These are phyloP conservation scores for Chymomyza fuscimana DNA, from an alignment of 2,888 invertebrate genomes.

Conservation along the genomic window DNA sequence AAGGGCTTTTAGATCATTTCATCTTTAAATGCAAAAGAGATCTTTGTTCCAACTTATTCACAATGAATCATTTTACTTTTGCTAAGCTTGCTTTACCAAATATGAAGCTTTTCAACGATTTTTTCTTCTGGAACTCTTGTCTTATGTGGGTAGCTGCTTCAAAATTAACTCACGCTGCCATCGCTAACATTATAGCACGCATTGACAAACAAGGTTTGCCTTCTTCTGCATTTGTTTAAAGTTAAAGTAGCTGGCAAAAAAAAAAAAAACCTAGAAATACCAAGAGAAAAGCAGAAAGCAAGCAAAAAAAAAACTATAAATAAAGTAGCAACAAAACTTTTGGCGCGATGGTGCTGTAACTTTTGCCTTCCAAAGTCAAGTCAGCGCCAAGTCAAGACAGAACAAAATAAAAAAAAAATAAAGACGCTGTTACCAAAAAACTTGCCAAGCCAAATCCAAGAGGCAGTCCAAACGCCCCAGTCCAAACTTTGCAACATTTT, in stretches of 20 bases:
- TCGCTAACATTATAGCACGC: not conserved
- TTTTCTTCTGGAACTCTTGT: too few relatives aligned
- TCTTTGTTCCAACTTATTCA: too few relatives aligned
- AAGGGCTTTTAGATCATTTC: too few relatives aligned
- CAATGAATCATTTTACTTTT: too few relatives aligned
- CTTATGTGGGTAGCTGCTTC: not conserved
- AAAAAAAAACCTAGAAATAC: not conserved
- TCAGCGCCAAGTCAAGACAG: too few relatives aligned
- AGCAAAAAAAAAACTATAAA: not conserved
- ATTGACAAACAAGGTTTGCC: not conserved
- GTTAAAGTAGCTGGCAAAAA: not conserved
- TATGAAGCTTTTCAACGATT: too few relatives aligned
- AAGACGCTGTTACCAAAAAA: not conserved
- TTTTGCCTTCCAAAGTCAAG: conserved; percentile 48
- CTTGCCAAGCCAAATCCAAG: not conserved
- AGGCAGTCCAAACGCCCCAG: not conserved
- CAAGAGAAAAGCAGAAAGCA: not conserved
- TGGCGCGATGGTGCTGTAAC: conserved; percentile 48
- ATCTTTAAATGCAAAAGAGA: too few relatives aligned
- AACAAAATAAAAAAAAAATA: not conserved
- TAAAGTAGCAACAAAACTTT: conserved; percentile 7
- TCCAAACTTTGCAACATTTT: conserved; percentile 14
- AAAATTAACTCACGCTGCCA: not conserved
- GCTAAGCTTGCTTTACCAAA: too few relatives aligned
- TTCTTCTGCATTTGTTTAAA: conserved; percentile 6